phyloP scores from a whole-genome alignment of 2,888 invertebrate genomes.

The Melinopterus prodromus region DNA sequence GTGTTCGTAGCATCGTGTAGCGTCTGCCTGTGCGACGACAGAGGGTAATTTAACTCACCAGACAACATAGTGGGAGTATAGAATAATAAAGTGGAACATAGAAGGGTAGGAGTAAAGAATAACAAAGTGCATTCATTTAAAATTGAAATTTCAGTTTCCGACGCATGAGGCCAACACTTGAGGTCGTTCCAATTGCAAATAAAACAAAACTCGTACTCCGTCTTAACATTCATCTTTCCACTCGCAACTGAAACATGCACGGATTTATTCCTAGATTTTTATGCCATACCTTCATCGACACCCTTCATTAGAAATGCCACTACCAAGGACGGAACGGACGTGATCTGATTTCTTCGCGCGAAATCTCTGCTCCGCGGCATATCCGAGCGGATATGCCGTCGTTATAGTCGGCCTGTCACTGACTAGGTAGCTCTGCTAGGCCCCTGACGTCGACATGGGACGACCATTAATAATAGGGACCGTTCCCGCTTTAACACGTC shows the following conservation, averaged over 20 bases:
- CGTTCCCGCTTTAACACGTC: background rate
- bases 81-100: no score
- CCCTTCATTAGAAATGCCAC: background rate
- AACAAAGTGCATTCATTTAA: no score
- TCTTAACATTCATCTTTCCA: background rate
- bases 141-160: no score
- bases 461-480: background rate
- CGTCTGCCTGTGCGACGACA: no score
- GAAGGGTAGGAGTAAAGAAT: no score
- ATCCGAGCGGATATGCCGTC: background rate
- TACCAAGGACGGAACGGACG: background rate
- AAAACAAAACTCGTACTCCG: background rate
- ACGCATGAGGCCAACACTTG: background rate
- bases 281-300: background rate
- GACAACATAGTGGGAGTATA: no score
- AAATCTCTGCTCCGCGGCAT: background rate
- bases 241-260: background rate
- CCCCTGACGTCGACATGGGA: background rate
- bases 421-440: background rate
- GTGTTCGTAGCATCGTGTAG: no score
- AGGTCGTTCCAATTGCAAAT: background rate
- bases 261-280: background rate
- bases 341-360: background rate
- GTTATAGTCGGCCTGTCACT: background rate
- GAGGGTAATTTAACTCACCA: no score